Conservation (phyloP, 1,140 invertebrate genomes). For the Saccostrea echinata region DNA sequence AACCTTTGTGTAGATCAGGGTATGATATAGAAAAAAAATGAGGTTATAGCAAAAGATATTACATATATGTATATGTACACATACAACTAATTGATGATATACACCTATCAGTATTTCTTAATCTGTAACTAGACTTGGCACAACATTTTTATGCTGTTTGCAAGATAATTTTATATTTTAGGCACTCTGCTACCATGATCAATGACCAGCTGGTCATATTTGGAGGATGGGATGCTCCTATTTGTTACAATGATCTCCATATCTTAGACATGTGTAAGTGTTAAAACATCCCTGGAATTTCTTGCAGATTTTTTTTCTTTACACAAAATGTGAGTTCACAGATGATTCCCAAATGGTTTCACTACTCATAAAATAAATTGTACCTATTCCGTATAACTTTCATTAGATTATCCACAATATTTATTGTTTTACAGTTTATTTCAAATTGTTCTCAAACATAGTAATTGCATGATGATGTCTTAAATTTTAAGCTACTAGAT, state of each 20-base stretch:
- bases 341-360: too few relatives aligned
- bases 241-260: slow-evolving; percentile 76
- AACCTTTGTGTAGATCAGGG: slow-evolving; percentile 77
- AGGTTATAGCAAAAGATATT: too few relatives aligned
- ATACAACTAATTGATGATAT: neutral
- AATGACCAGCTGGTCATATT: slow-evolving; percentile 76
- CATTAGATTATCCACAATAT: too few relatives aligned
- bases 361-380: too few relatives aligned
- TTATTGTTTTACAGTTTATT: too few relatives aligned
- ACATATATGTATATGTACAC: neutral
- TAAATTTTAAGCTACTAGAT: too few relatives aligned
- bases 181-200: slow-evolving; percentile 77
- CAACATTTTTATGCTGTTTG: neutral
- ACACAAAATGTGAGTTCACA: too few relatives aligned
- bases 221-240: slow-evolving; percentile 78
- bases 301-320: too few relatives aligned
- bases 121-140: neutral
- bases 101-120: neutral
- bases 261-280: slow-evolving; percentile 77
- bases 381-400: too few relatives aligned
- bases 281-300: neutral
- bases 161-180: slow-evolving; percentile 53
- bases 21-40: slow-evolving; percentile 47
- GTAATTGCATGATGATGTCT: too few relatives aligned
- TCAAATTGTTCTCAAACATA: too few relatives aligned